Base-by-base conservation (phyloP, 2,888 invertebrate genomes). In the Caenorhabditis sp. region DNA sequence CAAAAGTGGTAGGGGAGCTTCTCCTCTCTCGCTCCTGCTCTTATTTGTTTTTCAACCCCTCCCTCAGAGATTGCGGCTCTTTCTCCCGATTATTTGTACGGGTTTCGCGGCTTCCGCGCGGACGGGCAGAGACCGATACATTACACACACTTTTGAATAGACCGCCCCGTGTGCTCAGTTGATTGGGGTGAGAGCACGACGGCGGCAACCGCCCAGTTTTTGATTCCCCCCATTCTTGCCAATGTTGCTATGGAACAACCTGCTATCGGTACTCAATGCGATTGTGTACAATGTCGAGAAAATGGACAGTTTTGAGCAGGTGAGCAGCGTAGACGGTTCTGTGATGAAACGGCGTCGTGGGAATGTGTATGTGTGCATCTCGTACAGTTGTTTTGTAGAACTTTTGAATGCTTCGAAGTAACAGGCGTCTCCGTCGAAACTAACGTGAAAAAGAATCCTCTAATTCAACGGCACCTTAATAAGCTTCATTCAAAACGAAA, bases 241-340 rank as follows among this genome's bases (percentile, higher is more conserved):
- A 50, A 73, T 73, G 73, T 65, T 73, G 63, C 63, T 73, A 59
- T 73, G 73, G 73, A 63, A 73, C 59, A 73, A 73, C 58, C 41
- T 73, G 45, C 52, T 73, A 20, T 73, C 73, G 32, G 65, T 73
- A 50, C 53, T 73, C 15, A 73, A 66, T 55, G 73, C 73, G 53
- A 65, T 73, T 30, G 65, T 73, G 35, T 73, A 65, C 30, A 73
- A 41, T 61, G 52, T 66, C 9, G 73, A 73, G 22, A 53, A 73
- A n/a, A 27, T 52, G 37, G 65, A 59, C 4, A 59, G 37, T 20
- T 59, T 46, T 22, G 59, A 71, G 52, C 37, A 37, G 53, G 53
- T 53, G 20, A 52, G 15, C 7, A 41, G 41, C 2, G 15, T 13
- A 9, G 39, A 4, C 7, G 4, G 39, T 4, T 8, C 11, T 39